These are phyloP conservation scores for Amphiduros pacificus DNA, from an alignment of 2,888 invertebrate species.

Conservation along the genomic window DNA sequence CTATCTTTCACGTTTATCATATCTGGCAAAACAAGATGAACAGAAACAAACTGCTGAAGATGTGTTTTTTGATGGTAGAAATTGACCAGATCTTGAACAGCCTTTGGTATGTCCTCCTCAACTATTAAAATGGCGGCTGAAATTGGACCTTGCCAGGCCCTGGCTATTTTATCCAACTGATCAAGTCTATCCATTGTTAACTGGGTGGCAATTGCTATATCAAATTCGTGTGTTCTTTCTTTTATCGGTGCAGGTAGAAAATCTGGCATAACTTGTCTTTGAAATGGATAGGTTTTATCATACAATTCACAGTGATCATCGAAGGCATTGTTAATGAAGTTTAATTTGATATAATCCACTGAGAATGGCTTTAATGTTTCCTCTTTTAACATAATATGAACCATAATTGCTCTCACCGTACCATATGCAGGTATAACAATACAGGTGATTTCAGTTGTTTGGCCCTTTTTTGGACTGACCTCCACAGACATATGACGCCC, in stretches of 20 bases:
- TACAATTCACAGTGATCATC: no score
- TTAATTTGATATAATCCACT: background rate
- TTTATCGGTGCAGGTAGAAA: background rate
- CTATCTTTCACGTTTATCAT: background rate
- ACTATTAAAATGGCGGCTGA: background rate
- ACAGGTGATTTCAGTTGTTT: background rate
- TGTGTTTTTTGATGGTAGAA: background rate
- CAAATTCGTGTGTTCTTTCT: background rate
- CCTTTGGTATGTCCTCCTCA: background rate
- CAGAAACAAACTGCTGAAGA: background rate
- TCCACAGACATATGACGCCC: no score
- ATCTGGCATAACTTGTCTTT: background rate
- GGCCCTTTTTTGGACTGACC: no score
- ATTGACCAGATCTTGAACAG: background rate
- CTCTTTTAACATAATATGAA: background rate
- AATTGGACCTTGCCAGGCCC: background rate
- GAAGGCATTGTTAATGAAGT: background rate
- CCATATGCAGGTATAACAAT: background rate
- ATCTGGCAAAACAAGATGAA: background rate
- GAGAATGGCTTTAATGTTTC: background rate
- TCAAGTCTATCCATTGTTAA: background rate
- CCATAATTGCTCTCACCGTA: background rate
- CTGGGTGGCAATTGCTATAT: background rate
- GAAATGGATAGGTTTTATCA: background rate
- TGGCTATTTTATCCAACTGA: background rate